A percentile compares a stretch with the other conserved stretches of the same genome.
Conservation (phyloP, 2,113 vertebrate genomes). For the Shinisaurus crocodilurus region DNA sequence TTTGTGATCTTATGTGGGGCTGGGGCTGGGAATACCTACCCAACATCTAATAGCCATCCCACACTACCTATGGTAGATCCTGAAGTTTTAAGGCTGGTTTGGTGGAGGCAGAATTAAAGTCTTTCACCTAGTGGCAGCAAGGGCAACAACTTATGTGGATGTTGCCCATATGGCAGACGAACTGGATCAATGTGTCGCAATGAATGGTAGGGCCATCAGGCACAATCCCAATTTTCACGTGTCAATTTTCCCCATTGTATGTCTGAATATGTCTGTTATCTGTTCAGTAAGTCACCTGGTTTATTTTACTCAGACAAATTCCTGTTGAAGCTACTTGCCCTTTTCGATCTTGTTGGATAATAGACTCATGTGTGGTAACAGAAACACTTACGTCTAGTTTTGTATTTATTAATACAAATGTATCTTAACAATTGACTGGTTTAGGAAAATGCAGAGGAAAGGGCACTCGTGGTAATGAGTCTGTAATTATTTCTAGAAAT, state of each 20-base stretch:
- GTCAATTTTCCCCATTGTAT: background rate
- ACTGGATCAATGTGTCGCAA: background rate
- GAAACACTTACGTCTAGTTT: constrained; percentile 50
- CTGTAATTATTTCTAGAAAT: constrained; percentile 53
- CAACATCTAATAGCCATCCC: too few species aligned
- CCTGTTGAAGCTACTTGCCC: background rate
- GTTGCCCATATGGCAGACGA: background rate
- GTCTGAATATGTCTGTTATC: background rate
- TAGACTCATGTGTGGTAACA: background rate
- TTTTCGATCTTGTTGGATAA: constrained; percentile 25
- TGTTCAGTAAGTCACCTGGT: constrained; percentile 11
- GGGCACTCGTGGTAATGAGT: constrained; percentile 30
- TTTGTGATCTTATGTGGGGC: too few species aligned
- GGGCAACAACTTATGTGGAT: background rate
- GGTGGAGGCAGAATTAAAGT: too few species aligned
- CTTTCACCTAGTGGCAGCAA: too few species aligned
- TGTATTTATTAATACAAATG: constrained; percentile 53
- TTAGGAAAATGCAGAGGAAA: constrained; percentile 42
- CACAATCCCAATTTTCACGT: background rate
- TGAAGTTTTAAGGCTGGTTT: too few species aligned
- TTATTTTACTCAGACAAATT: constrained; percentile 41
- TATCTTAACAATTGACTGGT: constrained; percentile 47
- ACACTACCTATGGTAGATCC: too few species aligned
- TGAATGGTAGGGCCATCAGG: background rate
- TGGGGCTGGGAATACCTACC: too few species aligned